Percentiles rank a stretch among this genome's conserved stretches.
Evolutionary conservation across 1,140 invertebrate genomes (phyloP).

Genomic region (Nautilus pompilius): DNA sequence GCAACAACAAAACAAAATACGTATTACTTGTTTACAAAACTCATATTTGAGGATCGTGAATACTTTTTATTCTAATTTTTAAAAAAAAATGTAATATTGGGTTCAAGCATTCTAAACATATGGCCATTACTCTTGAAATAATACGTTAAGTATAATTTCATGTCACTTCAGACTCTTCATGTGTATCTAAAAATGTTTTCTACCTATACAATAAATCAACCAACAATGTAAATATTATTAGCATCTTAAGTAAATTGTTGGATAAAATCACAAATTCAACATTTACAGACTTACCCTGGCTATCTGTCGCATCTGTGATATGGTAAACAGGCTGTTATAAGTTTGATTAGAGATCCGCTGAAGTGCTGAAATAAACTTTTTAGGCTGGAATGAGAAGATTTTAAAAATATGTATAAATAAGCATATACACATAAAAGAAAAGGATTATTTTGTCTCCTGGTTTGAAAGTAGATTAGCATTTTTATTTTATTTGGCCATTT

Average conservation of each 20-base stretch:
- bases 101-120: neutral
- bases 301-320: conserved; percentile 72
- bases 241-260: too few relatives aligned
- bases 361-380: conserved; percentile 71
- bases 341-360: conserved; percentile 64
- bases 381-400: conserved; percentile 62
- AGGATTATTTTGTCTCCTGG: too few relatives aligned
- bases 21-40: too few relatives aligned
- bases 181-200: neutral
- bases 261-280: neutral
- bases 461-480: too few relatives aligned
- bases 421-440: too few relatives aligned
- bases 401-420: neutral
- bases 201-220: neutral
- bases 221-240: neutral
- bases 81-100: neutral
- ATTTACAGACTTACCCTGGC: conserved; percentile 49
- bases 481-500: too few relatives aligned
- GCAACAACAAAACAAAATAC: too few relatives aligned
- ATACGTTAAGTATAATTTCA: too few relatives aligned
- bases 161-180: too few relatives aligned
- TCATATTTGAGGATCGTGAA: too few relatives aligned
- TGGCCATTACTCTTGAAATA: neutral
- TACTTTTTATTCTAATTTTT: neutral
- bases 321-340: conserved; percentile 70